A percentile compares a stretch with the other conserved stretches of the same genome.
Evolutionary conservation across 2,113 vertebrate genomes (phyloP).

Genomic region (Phyllopteryx taeniolatus): DNA sequence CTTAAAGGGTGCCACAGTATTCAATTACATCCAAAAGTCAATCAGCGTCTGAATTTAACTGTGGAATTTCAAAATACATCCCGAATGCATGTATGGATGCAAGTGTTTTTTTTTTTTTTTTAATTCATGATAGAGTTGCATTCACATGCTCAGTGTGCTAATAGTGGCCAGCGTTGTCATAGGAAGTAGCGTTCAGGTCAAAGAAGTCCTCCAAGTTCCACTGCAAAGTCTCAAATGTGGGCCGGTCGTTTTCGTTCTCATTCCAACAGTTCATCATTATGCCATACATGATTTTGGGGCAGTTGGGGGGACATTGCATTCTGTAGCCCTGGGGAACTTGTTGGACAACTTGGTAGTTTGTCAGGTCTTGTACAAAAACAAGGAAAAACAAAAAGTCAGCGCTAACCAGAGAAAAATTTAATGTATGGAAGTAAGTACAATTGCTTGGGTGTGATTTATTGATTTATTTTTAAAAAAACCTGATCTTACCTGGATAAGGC

Average conservation of each 20-base stretch:
- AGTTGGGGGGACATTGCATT: slow-evolving; percentile 75
- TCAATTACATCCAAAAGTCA: not conserved
- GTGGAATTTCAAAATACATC: not conserved
- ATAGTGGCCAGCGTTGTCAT: slow-evolving; percentile 49
- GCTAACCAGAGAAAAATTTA: not conserved
- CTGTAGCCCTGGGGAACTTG: slow-evolving; percentile 77
- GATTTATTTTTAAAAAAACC: not conserved
- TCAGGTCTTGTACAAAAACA: slow-evolving; percentile 70
- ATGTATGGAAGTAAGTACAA: too few species aligned
- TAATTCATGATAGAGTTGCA: not conserved
- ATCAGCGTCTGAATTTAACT: slow-evolving; percentile 9
- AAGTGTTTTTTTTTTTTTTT: not conserved
- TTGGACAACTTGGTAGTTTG: slow-evolving; percentile 81
- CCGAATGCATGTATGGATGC: not conserved
- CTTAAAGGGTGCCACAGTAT: not conserved
- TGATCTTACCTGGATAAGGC: slow-evolving; percentile 84
- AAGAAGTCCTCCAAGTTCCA: slow-evolving; percentile 82
- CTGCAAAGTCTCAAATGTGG: slow-evolving; percentile 83
- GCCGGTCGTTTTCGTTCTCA: slow-evolving; percentile 56
- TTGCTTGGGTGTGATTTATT: not conserved
- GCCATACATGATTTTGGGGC: slow-evolving; percentile 74
- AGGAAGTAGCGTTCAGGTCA: slow-evolving; percentile 60
- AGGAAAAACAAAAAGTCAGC: not conserved
- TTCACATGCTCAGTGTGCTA: slow-evolving; percentile 5
- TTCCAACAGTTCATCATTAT: slow-evolving; percentile 90